These are phyloP conservation scores for Plecturocebus donacophilus DNA, from an alignment of 2,113 vertebrate species.

Conservation along the genomic window DNA sequence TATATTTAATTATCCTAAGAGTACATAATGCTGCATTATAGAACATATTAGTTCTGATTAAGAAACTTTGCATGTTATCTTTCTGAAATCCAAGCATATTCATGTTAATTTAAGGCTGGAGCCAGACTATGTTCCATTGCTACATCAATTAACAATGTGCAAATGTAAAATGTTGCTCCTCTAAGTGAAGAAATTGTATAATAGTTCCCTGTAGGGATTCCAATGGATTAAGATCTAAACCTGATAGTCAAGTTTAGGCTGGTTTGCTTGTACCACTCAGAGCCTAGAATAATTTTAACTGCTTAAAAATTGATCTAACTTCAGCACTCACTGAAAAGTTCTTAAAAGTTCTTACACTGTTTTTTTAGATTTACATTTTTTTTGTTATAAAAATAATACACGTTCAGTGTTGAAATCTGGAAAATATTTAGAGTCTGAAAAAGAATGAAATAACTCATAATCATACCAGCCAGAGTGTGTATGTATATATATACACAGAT, in stretches of 20 bases:
- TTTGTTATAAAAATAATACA: background rate
- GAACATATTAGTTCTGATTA: background rate
- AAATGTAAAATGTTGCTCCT: background rate
- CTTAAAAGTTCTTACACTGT: background rate
- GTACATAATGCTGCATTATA: too few relatives aligned
- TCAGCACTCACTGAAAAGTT: background rate
- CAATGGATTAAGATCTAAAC: slow-evolving; percentile 31
- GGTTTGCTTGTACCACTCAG: background rate
- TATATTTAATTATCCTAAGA: background rate
- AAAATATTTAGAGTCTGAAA: slow-evolving; percentile 4
- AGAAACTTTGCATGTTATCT: background rate
- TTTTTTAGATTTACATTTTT: background rate
- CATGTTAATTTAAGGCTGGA: background rate
- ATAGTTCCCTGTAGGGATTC: background rate
- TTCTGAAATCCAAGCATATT: slow-evolving; percentile 10
- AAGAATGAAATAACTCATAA: slow-evolving; percentile 28
- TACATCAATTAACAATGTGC: background rate
- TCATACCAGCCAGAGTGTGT: background rate
- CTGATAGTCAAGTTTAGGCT: slow-evolving; percentile 45
- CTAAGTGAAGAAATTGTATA: background rate
- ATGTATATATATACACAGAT: background rate
- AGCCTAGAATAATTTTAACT: slow-evolving; percentile 19
- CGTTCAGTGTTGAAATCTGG: background rate
- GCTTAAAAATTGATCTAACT: background rate
- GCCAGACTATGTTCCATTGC: background rate